Evolutionary conservation across 2,797 vertebrate genomes (phyloP).

Genomic region (Chelidonichthys spinosus): DNA sequence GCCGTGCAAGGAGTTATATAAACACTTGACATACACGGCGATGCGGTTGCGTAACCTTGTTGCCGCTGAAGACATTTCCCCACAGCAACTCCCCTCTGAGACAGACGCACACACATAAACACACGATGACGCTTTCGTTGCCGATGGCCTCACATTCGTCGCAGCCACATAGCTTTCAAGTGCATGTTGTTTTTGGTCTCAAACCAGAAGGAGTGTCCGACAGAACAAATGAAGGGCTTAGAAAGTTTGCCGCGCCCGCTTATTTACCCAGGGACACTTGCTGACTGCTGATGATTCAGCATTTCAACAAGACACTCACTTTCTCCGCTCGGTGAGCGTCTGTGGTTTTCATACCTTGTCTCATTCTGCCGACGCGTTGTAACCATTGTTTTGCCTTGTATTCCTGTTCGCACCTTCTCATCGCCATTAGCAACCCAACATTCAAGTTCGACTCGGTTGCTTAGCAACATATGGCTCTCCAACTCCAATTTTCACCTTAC

Average conservation of each 20-base stretch:
- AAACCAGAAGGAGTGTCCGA: slow-evolving; percentile 19
- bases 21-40: slow-evolving; percentile 45
- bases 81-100: not conserved
- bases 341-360: slow-evolving; percentile 1
- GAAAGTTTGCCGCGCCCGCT: slow-evolving; percentile 26
- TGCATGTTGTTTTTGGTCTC: slow-evolving; percentile 30
- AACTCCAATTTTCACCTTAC: slow-evolving; percentile 13
- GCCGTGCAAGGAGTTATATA: slow-evolving; percentile 44
- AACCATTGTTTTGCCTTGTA: slow-evolving; percentile 1
- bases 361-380: not conserved
- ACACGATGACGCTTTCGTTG: slow-evolving; percentile 3
- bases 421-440: not conserved
- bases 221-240: slow-evolving; percentile 39
- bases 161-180: slow-evolving; percentile 5
- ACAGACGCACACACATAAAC: slow-evolving; percentile 16
- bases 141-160: slow-evolving; percentile 29
- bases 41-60: slow-evolving; percentile 49
- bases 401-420: not conserved
- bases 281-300: slow-evolving; percentile 38
- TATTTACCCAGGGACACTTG: slow-evolving; percentile 20
- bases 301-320: slow-evolving; percentile 17
- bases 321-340: not conserved
- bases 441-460: slow-evolving; percentile 23
- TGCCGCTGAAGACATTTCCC: slow-evolving; percentile 40
- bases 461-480: slow-evolving; percentile 37